A percentile compares a stretch with the other conserved stretches of the same genome.
These are phyloP conservation scores for Aythya fuligula DNA, from an alignment of 2,797 vertebrate genomes.

Conservation along the genomic window DNA sequence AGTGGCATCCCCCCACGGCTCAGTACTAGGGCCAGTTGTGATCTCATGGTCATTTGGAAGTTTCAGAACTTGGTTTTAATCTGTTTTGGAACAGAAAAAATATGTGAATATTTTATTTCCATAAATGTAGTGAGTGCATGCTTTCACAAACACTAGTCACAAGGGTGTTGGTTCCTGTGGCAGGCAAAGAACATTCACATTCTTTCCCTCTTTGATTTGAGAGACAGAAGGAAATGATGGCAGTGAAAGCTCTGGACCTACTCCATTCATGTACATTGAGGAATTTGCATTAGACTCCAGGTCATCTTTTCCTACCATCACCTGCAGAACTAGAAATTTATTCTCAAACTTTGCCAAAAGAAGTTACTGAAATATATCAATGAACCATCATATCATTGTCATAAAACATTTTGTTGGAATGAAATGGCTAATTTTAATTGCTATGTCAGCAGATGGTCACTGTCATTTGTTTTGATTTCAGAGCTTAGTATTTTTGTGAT, in stretches of 20 bases:
- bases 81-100: neutral
- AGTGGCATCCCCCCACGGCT: too few relatives aligned
- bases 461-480: slow-evolving; percentile 9
- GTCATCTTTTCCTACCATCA: neutral
- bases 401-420: neutral
- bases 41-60: neutral
- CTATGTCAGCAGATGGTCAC: slow-evolving; percentile 10
- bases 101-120: neutral
- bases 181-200: neutral
- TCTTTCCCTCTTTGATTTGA: neutral
- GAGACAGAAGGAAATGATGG: neutral
- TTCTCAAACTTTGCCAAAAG: neutral
- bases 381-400: neutral
- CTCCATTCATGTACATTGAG: fast-evolving
- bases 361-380: neutral
- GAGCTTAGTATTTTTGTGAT: neutral
- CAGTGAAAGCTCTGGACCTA: neutral
- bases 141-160: neutral
- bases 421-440: neutral
- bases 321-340: neutral
- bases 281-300: neutral
- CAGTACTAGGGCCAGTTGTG: neutral
- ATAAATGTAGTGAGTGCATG: fast-evolving
- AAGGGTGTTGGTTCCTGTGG: neutral
- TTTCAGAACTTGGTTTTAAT: neutral